Conservation (phyloP, 2,888 invertebrate genomes). For the Cremastinae sp. region DNA sequence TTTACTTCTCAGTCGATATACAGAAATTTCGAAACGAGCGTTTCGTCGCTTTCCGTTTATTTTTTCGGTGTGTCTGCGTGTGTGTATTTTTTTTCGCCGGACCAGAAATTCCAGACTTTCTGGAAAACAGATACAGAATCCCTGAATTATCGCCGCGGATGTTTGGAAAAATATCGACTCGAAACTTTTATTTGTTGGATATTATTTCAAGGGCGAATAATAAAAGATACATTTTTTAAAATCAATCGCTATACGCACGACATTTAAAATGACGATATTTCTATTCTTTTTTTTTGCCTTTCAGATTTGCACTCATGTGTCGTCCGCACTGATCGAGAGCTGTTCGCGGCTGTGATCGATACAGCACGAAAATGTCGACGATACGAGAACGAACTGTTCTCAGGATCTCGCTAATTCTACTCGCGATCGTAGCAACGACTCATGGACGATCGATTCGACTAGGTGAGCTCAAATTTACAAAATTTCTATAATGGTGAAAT, state of each 20-base stretch:
- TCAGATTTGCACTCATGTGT: constrained; percentile 72
- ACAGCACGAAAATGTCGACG: constrained; percentile 70
- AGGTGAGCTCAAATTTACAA: constrained; percentile 68
- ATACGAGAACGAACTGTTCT: constrained; percentile 67
- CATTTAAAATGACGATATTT: background rate
- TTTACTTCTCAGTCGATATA: constrained; percentile 19
- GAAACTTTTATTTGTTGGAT: background rate
- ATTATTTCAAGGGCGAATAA: too few species aligned
- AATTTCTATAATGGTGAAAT: background rate
- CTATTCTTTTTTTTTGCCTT: constrained; percentile 55
- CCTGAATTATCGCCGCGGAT: background rate
- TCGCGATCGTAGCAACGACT: constrained; percentile 67
- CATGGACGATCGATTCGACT: constrained; percentile 69
- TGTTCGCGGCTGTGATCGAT: constrained; percentile 63
- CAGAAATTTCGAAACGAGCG: constrained; percentile 25
- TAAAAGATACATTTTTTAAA: too few species aligned
- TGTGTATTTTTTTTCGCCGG: background rate
- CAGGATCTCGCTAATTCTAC: constrained; percentile 70
- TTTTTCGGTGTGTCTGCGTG: constrained; percentile 10
- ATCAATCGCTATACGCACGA: too few species aligned
- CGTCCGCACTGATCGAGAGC: constrained; percentile 63
- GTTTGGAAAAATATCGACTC: background rate
- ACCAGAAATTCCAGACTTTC: constrained; percentile 9
- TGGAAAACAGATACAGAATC: constrained; percentile 7
- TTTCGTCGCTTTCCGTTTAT: constrained; percentile 23